Conservation (phyloP, 2,797 vertebrate genomes). For the Emys orbicularis region DNA sequence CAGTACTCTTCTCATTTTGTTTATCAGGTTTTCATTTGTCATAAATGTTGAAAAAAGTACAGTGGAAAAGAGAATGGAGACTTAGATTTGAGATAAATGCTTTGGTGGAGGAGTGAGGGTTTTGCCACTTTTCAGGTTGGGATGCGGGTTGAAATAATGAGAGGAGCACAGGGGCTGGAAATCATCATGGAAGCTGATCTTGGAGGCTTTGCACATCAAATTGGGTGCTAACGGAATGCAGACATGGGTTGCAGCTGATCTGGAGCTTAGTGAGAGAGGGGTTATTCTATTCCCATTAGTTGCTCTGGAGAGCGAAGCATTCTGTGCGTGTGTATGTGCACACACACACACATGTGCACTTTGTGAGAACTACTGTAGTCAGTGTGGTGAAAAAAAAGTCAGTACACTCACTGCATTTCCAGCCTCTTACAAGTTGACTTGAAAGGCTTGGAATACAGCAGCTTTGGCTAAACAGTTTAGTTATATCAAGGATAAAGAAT, state of each 20-base stretch:
- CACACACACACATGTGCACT: not conserved
- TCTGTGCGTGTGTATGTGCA: not conserved
- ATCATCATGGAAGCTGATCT: not conserved
- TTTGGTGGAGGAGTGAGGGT: constrained; percentile 51
- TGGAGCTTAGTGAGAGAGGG: not conserved
- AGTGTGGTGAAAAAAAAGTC: not conserved
- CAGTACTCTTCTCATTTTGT: not conserved
- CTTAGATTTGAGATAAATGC: constrained; percentile 35
- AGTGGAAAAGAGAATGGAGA: constrained; percentile 46
- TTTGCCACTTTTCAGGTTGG: constrained; percentile 62
- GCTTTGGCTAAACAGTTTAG: constrained; percentile 34
- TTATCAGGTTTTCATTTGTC: not conserved
- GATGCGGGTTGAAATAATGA: not conserved
- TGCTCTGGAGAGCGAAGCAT: not conserved
- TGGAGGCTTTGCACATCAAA: not conserved
- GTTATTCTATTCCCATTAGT: not conserved
- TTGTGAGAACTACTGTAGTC: constrained; percentile 6
- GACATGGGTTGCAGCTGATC: not conserved
- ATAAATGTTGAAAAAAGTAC: constrained; percentile 6
- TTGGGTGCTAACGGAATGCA: not conserved
- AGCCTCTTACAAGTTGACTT: constrained; percentile 40
- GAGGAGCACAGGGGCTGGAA: constrained; percentile 38
- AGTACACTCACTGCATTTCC: constrained; percentile 15
- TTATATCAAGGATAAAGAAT: constrained; percentile 55
- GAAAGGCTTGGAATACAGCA: constrained; percentile 53